These are phyloP conservation scores for Pseudomyrmex flavicornis DNA, from an alignment of 1,140 invertebrate species.

Conservation along the genomic window DNA sequence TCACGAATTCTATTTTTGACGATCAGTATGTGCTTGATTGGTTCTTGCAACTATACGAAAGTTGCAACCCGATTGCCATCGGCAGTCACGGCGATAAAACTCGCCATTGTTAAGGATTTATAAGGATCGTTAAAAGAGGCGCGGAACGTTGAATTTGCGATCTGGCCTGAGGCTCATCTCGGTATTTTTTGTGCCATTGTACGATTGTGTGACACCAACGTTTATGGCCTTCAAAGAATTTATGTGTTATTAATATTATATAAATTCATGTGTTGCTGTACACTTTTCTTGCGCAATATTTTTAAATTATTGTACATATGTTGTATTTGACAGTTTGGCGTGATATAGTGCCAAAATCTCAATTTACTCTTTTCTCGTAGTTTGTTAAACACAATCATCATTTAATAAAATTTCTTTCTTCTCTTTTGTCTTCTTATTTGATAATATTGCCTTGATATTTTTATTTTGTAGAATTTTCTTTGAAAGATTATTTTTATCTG, in stretches of 20 bases:
- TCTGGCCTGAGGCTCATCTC: conserved; percentile 41
- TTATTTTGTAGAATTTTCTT: no score
- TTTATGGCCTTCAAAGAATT: conserved; percentile 29
- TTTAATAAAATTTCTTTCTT: no score
- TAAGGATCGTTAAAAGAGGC: conserved; percentile 55
- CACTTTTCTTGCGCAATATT: conserved; percentile 11
- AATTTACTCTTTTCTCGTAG: not conserved
- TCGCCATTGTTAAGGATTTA: conserved; percentile 57
- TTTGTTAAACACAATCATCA: not conserved
- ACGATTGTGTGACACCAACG: conserved; percentile 1
- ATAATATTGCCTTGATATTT: no score
- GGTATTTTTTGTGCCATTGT: conserved; percentile 19
- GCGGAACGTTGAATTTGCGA: conserved; percentile 54
- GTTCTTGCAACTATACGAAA: conserved; percentile 43
- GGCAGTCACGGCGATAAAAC: conserved; percentile 57
- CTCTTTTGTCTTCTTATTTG: no score
- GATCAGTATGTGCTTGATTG: conserved; percentile 41
- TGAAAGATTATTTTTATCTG: no score
- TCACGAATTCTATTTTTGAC: conserved; percentile 22
- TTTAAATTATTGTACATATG: not conserved
- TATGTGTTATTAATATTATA: conserved; percentile 44
- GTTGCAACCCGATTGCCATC: conserved; percentile 40
- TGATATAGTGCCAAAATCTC: not conserved
- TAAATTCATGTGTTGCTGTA: not conserved
- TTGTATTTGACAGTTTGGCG: not conserved